Base-by-base conservation (phyloP, 2,113 vertebrate species). In the Trichomycterus rosablanca region DNA sequence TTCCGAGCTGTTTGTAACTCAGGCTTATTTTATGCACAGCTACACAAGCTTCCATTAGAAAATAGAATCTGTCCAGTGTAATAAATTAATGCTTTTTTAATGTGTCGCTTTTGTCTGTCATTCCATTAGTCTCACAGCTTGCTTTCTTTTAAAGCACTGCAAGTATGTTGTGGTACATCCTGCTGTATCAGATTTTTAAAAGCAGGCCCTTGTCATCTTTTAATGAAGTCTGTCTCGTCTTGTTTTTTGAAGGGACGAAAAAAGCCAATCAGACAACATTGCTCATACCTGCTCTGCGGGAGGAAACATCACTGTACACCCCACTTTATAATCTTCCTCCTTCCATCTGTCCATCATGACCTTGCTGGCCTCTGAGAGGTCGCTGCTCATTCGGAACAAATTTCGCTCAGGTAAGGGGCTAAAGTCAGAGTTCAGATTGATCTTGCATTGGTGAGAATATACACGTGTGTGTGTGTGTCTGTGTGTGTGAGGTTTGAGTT, bases 351-450 rank as follows among this genome's bases (percentile, higher is more conserved):
- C 53, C 51, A 48, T 76, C 73, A 93, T 94, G 92, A 93, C 92
- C 10, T 87, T 95, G 72, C 79, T 89, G 66, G 89, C 90, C 65
- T 90, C 91, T 19, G 90, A 95, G 84, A 89, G 89, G 79, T 93
- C 92, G 1, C 83, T 93, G 70, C 87, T 94, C 75, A 94, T 95
- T 79, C 86, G 92, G 64, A 94, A 89, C 86, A 93, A 91, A 81
- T 95, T 95, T 79, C 90, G 91, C 68, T 93, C 92, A 78, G 91
- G 92, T 94, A 88, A 91, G 90, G 34, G 59, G 16, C 2, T 35
- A 19, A 22, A 7, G 52, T 37, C 28, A 61, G 51, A 26, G 18
- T 23, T 15, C 44, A 59, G 7, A 52, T 10, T 11, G n/a, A 30
- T 46, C 9, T 43, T 23, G 10, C 16, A 26, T 14, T 24, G 6